These are phyloP conservation scores for Azemiops feae DNA, from an alignment of 2,113 vertebrate species.

Conservation along the genomic window DNA sequence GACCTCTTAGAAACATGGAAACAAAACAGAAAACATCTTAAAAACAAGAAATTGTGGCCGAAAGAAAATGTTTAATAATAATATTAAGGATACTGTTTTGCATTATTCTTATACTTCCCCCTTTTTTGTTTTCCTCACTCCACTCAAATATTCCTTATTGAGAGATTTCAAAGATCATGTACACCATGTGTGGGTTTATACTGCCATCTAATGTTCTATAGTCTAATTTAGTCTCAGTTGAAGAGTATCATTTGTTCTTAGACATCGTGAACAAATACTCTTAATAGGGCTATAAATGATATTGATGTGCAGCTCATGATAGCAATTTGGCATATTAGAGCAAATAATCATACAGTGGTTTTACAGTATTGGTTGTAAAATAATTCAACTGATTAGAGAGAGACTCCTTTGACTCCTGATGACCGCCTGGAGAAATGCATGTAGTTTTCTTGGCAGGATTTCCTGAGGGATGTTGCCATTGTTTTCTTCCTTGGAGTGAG, in stretches of 20 bases:
- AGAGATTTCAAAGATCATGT: slow-evolving; percentile 15
- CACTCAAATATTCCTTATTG: slow-evolving; percentile 14
- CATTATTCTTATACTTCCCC: not conserved
- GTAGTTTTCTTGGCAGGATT: not conserved
- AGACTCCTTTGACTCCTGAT: not conserved
- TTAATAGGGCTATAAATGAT: not conserved
- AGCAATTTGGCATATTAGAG: not conserved
- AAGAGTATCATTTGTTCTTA: not conserved
- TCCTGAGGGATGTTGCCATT: not conserved
- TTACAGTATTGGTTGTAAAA: not conserved
- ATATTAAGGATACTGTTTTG: slow-evolving; percentile 20
- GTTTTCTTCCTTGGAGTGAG: not conserved
- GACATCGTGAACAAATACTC: not conserved
- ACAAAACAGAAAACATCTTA: slow-evolving; percentile 11
- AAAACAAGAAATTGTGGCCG: not conserved
- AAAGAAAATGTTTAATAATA: not conserved
- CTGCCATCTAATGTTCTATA: slow-evolving; percentile 67
- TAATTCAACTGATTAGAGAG: not conserved
- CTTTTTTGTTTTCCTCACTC: not conserved
- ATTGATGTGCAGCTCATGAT: not conserved
- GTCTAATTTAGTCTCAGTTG: not conserved
- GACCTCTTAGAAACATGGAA: not conserved
- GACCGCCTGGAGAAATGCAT: not conserved
- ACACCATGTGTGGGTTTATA: slow-evolving; percentile 35
- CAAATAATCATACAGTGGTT: not conserved